These are phyloP conservation scores for Mythimna ferrago DNA, from an alignment of 2,888 invertebrate species.

Conservation along the genomic window DNA sequence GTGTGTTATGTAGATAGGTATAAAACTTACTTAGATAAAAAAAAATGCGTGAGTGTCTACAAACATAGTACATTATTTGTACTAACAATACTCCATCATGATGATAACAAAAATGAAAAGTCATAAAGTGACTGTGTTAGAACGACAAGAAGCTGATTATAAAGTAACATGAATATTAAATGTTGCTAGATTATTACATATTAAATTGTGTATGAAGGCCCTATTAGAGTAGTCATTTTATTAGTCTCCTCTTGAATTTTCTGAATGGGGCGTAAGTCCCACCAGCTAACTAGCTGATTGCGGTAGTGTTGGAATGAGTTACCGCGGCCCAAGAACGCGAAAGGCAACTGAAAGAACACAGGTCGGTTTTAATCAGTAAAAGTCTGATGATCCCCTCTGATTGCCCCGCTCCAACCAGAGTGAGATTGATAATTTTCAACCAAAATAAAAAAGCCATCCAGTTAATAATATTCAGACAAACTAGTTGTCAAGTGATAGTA, in stretches of 20 bases:
- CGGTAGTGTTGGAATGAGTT: no score
- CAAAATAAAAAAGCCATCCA: no score
- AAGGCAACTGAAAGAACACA: no score
- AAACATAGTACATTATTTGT: conserved; percentile 7
- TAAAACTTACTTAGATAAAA: conserved; percentile 22
- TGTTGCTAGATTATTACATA: not conserved
- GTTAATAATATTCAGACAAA: not conserved
- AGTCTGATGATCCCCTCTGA: no score
- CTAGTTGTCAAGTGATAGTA: not conserved
- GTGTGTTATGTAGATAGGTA: not conserved
- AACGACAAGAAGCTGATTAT: conserved; percentile 5
- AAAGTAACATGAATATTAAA: not conserved
- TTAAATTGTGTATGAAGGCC: not conserved
- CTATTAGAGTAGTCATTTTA: conserved; percentile 13
- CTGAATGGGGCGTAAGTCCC: not conserved
- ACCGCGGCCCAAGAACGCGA: no score
- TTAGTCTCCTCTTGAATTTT: not conserved
- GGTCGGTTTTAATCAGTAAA: no score
- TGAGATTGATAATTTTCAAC: no score
- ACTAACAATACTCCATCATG: conserved; percentile 16
- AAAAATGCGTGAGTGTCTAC: conserved; percentile 12
- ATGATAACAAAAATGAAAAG: conserved; percentile 29
- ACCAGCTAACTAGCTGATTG: not conserved
- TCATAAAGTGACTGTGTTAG: conserved; percentile 10
- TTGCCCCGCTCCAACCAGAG: no score